These are phyloP conservation scores for Noctua fimbriata DNA, from an alignment of 2,888 invertebrate species.

Conservation along the genomic window DNA sequence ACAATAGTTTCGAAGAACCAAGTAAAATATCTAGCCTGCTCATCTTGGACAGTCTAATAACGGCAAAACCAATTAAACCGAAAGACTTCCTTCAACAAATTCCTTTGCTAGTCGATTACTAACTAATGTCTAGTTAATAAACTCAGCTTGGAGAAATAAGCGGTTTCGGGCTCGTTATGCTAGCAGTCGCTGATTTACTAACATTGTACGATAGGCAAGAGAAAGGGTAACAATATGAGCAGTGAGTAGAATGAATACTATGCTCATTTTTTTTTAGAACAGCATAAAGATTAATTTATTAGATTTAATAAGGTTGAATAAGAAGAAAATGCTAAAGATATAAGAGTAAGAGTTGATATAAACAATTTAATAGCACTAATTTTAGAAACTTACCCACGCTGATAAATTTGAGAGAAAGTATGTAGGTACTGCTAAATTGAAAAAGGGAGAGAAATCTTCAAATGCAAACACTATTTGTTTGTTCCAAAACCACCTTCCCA, in stretches of 20 bases:
- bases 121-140: constrained; percentile 31
- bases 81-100: constrained; percentile 32
- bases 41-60: neutral
- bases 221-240: constrained; percentile 30
- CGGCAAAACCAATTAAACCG: constrained; percentile 13
- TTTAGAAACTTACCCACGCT: neutral
- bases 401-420: neutral
- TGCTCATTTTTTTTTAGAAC: neutral
- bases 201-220: constrained; percentile 8
- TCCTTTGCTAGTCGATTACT: constrained; percentile 31
- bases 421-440: neutral
- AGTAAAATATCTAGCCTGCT: neutral
- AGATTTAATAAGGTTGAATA: neutral
- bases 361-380: neutral
- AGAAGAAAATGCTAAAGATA: neutral
- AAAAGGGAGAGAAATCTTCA: neutral
- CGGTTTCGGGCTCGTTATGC: constrained; percentile 23
- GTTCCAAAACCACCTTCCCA: neutral
- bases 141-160: constrained; percentile 25
- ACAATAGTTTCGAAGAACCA: constrained; percentile 2
- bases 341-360: neutral
- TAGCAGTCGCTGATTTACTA: constrained; percentile 38
- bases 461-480: neutral
- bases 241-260: neutral
- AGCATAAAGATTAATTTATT: no score